A percentile compares a stretch with the other conserved stretches of the same genome.
These are phyloP conservation scores for Synaphobranchus kaupii DNA, from an alignment of 2,797 vertebrate species.

Conservation along the genomic window DNA sequence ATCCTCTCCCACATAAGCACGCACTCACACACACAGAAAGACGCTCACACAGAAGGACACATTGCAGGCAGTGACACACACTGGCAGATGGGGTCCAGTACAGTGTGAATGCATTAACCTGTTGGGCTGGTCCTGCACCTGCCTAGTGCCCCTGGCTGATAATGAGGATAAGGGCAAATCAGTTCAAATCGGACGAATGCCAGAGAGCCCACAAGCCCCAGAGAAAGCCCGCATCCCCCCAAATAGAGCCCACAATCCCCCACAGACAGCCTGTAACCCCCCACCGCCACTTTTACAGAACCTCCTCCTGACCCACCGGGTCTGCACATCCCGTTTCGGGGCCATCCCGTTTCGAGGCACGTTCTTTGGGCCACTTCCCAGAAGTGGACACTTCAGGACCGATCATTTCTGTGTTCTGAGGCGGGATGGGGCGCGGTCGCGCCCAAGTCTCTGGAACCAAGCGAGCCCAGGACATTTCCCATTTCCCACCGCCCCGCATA, in stretches of 20 bases:
- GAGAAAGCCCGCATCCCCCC: no score
- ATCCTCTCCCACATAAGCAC: background rate
- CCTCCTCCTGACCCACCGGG: background rate
- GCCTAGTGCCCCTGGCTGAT: background rate
- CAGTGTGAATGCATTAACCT: background rate
- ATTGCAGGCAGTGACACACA: background rate
- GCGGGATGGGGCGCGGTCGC: background rate
- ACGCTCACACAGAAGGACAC: background rate
- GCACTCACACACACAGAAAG: background rate
- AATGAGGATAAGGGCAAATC: background rate
- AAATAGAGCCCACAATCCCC: no score
- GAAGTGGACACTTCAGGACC: background rate
- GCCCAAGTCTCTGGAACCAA: background rate
- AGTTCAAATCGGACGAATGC: background rate
- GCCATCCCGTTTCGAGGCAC: slow-evolving; percentile 29
- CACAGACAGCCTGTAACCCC: background rate
- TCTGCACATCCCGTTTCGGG: background rate
- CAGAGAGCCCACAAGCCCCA: background rate
- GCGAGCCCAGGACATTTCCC: background rate
- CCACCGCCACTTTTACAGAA: background rate
- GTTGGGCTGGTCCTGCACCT: background rate
- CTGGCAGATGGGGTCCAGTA: background rate
- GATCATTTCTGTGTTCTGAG: background rate
- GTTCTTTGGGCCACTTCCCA: background rate
- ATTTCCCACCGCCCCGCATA: background rate